These are phyloP conservation scores for Napeogenes inachia DNA, from an alignment of 2,888 invertebrate genomes.

Conservation along the genomic window DNA sequence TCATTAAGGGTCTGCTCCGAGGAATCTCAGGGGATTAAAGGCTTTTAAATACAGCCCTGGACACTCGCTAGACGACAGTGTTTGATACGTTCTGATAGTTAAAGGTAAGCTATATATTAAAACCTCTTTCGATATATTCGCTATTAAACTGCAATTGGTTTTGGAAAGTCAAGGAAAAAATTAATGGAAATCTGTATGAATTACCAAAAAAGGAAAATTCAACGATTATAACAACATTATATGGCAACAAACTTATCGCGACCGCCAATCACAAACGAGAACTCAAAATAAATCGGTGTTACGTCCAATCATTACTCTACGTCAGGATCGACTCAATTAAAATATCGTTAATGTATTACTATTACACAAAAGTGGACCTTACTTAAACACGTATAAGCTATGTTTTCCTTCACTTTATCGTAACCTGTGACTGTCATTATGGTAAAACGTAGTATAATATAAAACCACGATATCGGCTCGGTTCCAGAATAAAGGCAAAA, in stretches of 20 bases:
- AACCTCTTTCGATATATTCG: slow-evolving; percentile 11
- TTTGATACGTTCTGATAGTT: slow-evolving; percentile 17
- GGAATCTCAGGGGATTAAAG: slow-evolving; percentile 64
- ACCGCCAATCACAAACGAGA: slow-evolving; percentile 76
- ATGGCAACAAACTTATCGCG: slow-evolving; percentile 73
- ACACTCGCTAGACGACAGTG: slow-evolving; percentile 29
- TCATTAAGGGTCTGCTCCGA: slow-evolving; percentile 68
- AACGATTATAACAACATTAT: slow-evolving; percentile 72
- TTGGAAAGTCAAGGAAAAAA: neutral
- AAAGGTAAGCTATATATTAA: neutral
- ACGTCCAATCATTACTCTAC: slow-evolving; percentile 77
- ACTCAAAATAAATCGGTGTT: slow-evolving; percentile 76
- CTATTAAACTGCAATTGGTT: slow-evolving; percentile 23
- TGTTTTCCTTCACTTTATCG: slow-evolving; percentile 40
- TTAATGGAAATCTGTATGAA: slow-evolving; percentile 42
- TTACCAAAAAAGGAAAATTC: slow-evolving; percentile 37
- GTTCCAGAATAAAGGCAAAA: slow-evolving; percentile 74
- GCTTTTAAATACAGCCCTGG: slow-evolving; percentile 48
- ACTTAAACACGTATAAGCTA: slow-evolving; percentile 40
- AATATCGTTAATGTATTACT: slow-evolving; percentile 71
- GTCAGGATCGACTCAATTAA: slow-evolving; percentile 77
- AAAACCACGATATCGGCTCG: slow-evolving; percentile 76
- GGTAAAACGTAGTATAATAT: slow-evolving; percentile 70
- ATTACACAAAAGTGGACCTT: slow-evolving; percentile 56
- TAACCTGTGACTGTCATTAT: slow-evolving; percentile 73